Conservation (phyloP, 2,797 vertebrate genomes). For the Psittacula derbiana region DNA sequence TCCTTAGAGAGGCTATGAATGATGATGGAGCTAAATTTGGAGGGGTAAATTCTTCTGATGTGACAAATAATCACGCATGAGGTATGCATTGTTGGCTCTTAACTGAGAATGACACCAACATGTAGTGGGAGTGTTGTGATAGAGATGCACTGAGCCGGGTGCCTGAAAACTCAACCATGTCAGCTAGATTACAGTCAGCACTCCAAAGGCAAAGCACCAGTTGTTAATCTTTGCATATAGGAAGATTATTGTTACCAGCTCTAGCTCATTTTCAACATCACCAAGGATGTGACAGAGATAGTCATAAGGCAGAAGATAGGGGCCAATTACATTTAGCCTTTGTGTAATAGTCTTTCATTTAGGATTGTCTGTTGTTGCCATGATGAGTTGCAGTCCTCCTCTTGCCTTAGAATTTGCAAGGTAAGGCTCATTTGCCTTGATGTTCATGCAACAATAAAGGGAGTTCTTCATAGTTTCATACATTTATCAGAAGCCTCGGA, state of each 20-base stretch:
- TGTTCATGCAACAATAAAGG: not conserved
- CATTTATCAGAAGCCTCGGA: not conserved
- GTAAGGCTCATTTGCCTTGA: not conserved
- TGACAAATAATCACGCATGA: not conserved
- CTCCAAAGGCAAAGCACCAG: not conserved
- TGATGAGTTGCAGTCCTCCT: not conserved
- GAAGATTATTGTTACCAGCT: not conserved
- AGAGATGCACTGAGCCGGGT: not conserved
- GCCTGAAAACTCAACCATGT: not conserved
- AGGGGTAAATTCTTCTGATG: not conserved
- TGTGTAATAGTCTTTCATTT: not conserved
- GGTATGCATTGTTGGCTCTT: not conserved
- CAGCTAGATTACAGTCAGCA: not conserved
- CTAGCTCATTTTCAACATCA: not conserved
- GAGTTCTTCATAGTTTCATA: not conserved
- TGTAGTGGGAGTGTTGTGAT: not conserved
- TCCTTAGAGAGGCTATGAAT: slow-evolving; percentile 1
- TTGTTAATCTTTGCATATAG: not conserved
- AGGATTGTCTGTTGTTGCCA: not conserved
- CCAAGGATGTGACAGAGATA: not conserved
- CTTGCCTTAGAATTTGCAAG: not conserved
- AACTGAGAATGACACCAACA: not conserved
- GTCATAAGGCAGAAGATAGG: not conserved
- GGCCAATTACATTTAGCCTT: not conserved
- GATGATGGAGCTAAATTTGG: not conserved